A percentile compares a stretch with the other conserved stretches of the same genome.
Conservation (phyloP, 1,140 invertebrate species). For the Globodera ellingtonae region DNA sequence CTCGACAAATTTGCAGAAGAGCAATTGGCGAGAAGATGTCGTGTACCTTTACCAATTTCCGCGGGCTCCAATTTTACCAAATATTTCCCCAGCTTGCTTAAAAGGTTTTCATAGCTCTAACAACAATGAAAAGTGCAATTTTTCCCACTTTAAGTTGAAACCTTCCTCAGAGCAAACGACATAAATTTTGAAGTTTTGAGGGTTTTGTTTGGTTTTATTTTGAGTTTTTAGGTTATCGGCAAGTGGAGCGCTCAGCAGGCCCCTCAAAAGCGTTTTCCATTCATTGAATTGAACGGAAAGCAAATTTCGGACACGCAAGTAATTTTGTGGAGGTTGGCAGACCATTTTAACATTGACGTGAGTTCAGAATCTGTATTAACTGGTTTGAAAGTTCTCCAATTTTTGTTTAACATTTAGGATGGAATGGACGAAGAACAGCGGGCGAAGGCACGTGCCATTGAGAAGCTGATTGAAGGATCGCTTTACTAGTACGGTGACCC, state of each 20-base stretch:
- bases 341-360: constrained; percentile 57
- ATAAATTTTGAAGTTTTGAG: constrained; percentile 83
- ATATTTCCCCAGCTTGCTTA: constrained; percentile 84
- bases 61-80: constrained; percentile 78
- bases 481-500: constrained; percentile 40
- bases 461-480: constrained; percentile 51
- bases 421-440: constrained; percentile 39
- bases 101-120: constrained; percentile 62
- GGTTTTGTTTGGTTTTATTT: constrained; percentile 1
- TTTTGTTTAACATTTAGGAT: constrained; percentile 29
- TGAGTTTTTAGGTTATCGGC: constrained; percentile 39
- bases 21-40: constrained; percentile 82
- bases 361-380: background rate
- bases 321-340: constrained; percentile 55
- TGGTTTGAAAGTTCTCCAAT: background rate
- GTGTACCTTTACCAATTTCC: constrained; percentile 91
- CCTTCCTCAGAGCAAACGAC: constrained; percentile 83
- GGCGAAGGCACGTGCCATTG: constrained; percentile 46
- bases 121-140: no score
- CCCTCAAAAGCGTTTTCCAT: constrained; percentile 52
- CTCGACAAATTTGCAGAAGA: constrained; percentile 28
- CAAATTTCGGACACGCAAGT: constrained; percentile 63
- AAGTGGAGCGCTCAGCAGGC: constrained; percentile 48
- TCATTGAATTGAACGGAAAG: constrained; percentile 62
- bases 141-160: constrained; percentile 79